A percentile compares a stretch with the other conserved stretches of the same genome.
phyloP scores from a whole-genome alignment of 2,888 invertebrate genomes.

The Polydrusus pterygomalis region DNA sequence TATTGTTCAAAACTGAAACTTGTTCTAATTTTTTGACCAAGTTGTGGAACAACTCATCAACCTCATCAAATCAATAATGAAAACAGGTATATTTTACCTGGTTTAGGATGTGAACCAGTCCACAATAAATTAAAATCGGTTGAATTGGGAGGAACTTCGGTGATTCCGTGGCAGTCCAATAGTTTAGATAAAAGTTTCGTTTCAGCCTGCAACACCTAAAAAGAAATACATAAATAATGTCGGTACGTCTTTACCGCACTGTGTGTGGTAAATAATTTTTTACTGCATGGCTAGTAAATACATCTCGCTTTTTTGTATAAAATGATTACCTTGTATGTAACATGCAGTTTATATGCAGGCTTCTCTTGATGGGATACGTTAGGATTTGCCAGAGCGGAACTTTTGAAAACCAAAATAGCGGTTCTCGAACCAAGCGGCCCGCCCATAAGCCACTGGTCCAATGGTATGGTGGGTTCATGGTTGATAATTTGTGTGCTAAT shows the following conservation, averaged over 20 bases:
- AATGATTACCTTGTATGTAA: constrained; percentile 80
- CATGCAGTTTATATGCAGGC: constrained; percentile 81
- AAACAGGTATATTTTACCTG: too few species aligned
- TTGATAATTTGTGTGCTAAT: constrained; percentile 33
- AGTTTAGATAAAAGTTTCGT: constrained; percentile 85
- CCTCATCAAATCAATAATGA: too few species aligned
- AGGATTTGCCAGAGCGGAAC: constrained; percentile 76
- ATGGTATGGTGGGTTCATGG: constrained; percentile 61
- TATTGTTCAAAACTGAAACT: too few species aligned
- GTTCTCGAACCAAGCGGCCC: constrained; percentile 76
- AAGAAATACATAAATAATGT: background rate
- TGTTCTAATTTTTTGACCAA: too few species aligned
- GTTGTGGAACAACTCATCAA: too few species aligned
- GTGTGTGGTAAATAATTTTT: too few species aligned
- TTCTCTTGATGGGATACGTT: constrained; percentile 71
- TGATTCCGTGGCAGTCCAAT: constrained; percentile 80
- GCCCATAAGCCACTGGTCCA: constrained; percentile 68
- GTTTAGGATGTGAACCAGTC: constrained; percentile 95
- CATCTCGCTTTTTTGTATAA: background rate
- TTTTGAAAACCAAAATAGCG: constrained; percentile 80
- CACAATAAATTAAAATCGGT: constrained; percentile 90
- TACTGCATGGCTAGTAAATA: too few species aligned
- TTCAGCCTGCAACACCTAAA: constrained; percentile 81
- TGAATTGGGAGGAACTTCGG: constrained; percentile 82
- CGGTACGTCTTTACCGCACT: too few species aligned